Base-by-base conservation (phyloP, 2,113 vertebrate genomes). In the Apeltes quadracus region DNA sequence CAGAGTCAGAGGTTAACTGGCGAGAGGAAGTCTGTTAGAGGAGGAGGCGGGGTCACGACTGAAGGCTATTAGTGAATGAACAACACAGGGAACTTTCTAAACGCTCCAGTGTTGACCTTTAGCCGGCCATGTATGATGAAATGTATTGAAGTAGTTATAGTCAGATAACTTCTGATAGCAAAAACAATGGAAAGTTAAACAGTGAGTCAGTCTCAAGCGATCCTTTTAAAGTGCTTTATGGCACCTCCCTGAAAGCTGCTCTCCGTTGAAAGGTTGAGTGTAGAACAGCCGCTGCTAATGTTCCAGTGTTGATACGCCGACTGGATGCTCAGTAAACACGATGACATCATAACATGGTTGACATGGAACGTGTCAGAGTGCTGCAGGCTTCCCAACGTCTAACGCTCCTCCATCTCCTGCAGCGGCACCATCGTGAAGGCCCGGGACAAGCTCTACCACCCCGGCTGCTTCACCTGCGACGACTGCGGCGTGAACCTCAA, bases 401-500 rank as follows among this genome's bases (percentile, higher is more conserved):
- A 23, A 76, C 0, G 7, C 5, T 54, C 78, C 13, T 88, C 53
- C 20, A 0, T 25, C 0, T 71, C 43, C 13, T 8, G 34, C 81
- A 99, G 97, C 57, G 97, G 97, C 69, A 98, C 96, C 15, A 98
- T 99, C 0, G 96, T 99, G 78, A 99, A 98, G 88, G 97, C 97
- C 7, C 91, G 97, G 55, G 97, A 99, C 93, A 98, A 99, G 77
- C 96, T 98, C 55, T 98, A 98, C 92, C 97, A 99, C 82, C 96
- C 97, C 0, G 96, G 98, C 69, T 99, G 97, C 91, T 99, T 99
- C 90, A 94, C 96, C 93, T 99, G 97, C 1, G 94, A 96, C 0
- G 97, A 99, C 94, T 99, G 97, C 0, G 92, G 95, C 81, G 71
- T 96, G 76, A 98, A 98, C 93, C 93, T 99, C 62, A 99, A 99